phyloP scores from a whole-genome alignment of 2,797 vertebrate species.

The Gila robusta region DNA sequence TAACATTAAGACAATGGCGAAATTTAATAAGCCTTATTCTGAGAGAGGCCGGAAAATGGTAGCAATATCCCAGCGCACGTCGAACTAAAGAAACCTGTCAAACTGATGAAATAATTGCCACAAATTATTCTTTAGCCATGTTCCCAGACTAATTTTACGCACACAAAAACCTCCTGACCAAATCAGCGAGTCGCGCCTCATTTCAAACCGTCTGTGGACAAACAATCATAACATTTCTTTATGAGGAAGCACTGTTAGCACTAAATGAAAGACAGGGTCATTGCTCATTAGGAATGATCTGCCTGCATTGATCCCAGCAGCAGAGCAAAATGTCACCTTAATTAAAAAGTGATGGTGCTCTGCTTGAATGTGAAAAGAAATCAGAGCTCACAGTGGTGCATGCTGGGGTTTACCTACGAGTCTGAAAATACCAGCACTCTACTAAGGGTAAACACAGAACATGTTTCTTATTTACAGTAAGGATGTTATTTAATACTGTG shows the following conservation, averaged over 20 bases:
- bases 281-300: slow-evolving; percentile 64
- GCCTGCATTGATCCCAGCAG: slow-evolving; percentile 71
- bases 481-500: not conserved
- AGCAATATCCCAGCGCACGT: slow-evolving; percentile 47
- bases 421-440: slow-evolving; percentile 48
- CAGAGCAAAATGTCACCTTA: slow-evolving; percentile 72
- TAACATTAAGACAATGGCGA: slow-evolving; percentile 69
- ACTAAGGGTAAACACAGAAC: slow-evolving; percentile 42
- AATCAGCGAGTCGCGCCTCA: slow-evolving; percentile 43
- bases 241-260: slow-evolving; percentile 57
- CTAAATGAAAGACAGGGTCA: slow-evolving; percentile 63
- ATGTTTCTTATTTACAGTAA: slow-evolving; percentile 46
- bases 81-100: slow-evolving; percentile 54
- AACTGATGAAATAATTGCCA: slow-evolving; percentile 58
- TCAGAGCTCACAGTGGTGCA: slow-evolving; percentile 68
- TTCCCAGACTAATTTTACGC: not conserved
- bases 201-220: slow-evolving; percentile 59
- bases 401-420: slow-evolving; percentile 46
- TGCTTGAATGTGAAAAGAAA: slow-evolving; percentile 72
- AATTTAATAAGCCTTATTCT: slow-evolving; percentile 77
- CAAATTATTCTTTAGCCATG: not conserved
- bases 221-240: slow-evolving; percentile 59
- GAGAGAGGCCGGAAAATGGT: slow-evolving; percentile 58
- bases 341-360: slow-evolving; percentile 72
- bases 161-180: slow-evolving; percentile 41